phyloP scores from a whole-genome alignment of 1,140 invertebrate genomes.

The Diorhabda elongata region DNA sequence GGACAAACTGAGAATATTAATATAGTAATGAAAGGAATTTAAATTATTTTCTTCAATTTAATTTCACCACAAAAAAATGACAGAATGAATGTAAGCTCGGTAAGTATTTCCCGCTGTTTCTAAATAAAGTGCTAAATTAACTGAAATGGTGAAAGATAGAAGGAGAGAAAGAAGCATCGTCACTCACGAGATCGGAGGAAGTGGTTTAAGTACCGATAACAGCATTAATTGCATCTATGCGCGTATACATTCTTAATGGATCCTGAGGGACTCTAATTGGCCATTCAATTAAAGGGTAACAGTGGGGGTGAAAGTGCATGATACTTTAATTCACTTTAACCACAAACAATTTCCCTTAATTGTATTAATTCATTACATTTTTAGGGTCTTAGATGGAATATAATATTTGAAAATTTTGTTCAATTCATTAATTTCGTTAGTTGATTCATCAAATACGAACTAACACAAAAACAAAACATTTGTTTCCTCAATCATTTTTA shows the following conservation, averaged over 20 bases:
- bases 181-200: slow-evolving; percentile 14
- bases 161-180: neutral
- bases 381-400: too few species aligned
- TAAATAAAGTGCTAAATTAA: neutral
- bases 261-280: slow-evolving; percentile 35
- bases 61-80: neutral
- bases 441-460: too few species aligned
- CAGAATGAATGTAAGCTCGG: neutral
- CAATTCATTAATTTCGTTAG: too few species aligned
- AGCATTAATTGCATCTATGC: slow-evolving; percentile 27
- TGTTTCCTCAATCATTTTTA: too few species aligned
- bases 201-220: slow-evolving; percentile 27
- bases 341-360: slow-evolving; percentile 1
- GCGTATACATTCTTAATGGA: slow-evolving; percentile 25
- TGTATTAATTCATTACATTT: neutral
- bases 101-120: slow-evolving; percentile 4
- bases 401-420: too few species aligned
- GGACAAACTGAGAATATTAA: too few species aligned
- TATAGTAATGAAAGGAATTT: too few species aligned
- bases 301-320: slow-evolving; percentile 24
- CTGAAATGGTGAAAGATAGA: neutral
- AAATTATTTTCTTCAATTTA: too few species aligned
- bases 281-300: slow-evolving; percentile 37
- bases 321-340: neutral
- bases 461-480: too few species aligned